Evolutionary conservation across 2,797 vertebrate species (phyloP), one percentile per base, ranked within the genome.

Genomic region (Danio kyathit): DNA sequence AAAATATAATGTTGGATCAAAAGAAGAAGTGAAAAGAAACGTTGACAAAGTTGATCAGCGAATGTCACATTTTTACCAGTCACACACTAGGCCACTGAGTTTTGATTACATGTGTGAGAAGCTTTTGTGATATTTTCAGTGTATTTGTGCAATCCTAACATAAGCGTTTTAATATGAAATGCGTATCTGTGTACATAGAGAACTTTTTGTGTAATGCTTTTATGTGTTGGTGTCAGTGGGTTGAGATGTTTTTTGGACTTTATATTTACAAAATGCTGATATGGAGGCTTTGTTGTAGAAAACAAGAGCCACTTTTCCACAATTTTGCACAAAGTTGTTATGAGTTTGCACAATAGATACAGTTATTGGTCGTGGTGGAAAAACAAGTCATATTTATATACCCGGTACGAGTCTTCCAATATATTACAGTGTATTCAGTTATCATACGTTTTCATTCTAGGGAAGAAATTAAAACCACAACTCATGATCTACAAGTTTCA

Each of bases 61-160:
- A 74, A 88, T 86, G 74, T 85, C 63, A 64, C 43, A 74, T 88
- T 86, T 84, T 59, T 81, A 70, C 61, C 63, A 66, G 78, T 82
- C 17, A 41, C 84, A 79, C 80, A 83, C 80, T 52, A 40, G 76
- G 81, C 82, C 83, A 82, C 83, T 79, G 84, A 86, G 80, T 81
- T 88, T 29, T 80, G 69, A 74, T 61, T 83, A 85, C 79, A 89
- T 86, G 88, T 19, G 65, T 90, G 83, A 92, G 88, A 89, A 91
- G 91, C 91, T 93, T 93, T 91, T 88, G 91, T 93, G 90, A 92
- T 63, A 65, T 84, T 66, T 59, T n/a, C 10, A 17, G 91, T 91
- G 88, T 89, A 89, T 91, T 91, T 86, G 88, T 94, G 93, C 92
- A 87, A 89, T 93, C 87, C 90, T 89, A 87, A 89, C 78, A 83